Conservation (phyloP, 2,888 invertebrate species). For the Endomychus coccineus region DNA sequence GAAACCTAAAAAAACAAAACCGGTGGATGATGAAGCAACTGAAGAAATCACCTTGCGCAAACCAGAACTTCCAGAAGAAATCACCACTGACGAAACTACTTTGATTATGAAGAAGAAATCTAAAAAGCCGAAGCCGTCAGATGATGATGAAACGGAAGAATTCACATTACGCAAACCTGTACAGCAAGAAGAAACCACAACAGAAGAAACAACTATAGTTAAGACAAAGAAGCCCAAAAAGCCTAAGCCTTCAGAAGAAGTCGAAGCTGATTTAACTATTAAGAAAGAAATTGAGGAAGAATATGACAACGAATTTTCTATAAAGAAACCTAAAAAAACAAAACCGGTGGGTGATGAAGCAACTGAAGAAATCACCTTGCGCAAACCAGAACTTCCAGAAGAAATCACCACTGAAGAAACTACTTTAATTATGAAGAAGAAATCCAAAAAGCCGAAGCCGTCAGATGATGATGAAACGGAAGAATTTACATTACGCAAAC, state of each 20-base stretch:
- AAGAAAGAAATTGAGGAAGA: constrained; percentile 29
- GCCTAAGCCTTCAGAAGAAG: constrained; percentile 15
- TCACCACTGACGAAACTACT: constrained; percentile 27
- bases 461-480: constrained; percentile 23
- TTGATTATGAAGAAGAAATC: constrained; percentile 31
- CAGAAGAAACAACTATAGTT: constrained; percentile 11
- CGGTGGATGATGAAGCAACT: constrained; percentile 34
- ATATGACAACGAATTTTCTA: constrained; percentile 41
- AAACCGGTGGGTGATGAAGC: constrained; percentile 21
- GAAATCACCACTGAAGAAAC: constrained; percentile 28
- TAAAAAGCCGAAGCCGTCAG: constrained; percentile 20
- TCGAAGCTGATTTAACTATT: constrained; percentile 31
- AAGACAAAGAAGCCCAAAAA: constrained; percentile 29
- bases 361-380: constrained; percentile 17
- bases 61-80: constrained; percentile 26
- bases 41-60: constrained; percentile 39
- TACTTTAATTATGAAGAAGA: constrained; percentile 32
- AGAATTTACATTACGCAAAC: constrained; percentile 19
- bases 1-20: constrained; percentile 37
- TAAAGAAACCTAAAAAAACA: constrained; percentile 29
- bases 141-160: constrained; percentile 23
- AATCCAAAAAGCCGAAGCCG: constrained; percentile 18
- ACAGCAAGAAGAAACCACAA: constrained; percentile 11
- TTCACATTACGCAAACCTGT: constrained; percentile 16
- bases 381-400: constrained; percentile 23